Base-by-base conservation (phyloP, 92 coral and sea anemone species). In the Porites lobata region DNA sequence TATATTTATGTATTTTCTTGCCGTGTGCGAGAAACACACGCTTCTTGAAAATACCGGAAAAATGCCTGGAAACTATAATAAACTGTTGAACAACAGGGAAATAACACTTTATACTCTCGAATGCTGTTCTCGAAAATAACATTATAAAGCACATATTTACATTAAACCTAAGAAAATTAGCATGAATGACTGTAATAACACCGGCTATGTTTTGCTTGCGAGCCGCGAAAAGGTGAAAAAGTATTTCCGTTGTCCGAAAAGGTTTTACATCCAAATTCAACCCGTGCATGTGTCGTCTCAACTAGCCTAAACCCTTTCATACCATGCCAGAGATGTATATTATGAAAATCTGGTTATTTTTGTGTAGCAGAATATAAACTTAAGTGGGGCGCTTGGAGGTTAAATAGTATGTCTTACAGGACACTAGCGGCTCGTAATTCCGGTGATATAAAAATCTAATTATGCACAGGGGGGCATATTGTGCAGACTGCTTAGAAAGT, bases 141-240 rank as follows among this genome's bases (percentile, higher is more conserved):
- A 43, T 43, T 47, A 63, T n/a, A 58, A 63, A 72, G 64, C 47
- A 83, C 38, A 54, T 82, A 73, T 73, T 84, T 73, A 75, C 79
- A 73, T 19, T 65, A 69, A 63, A 79, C 26, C 47, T 26, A 56
- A 56, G 86, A 59, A 71, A 82, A 26, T 26, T 15, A 26, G 77
- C 3, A 7, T 57, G 24, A 67, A 32, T 58, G 18, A 69, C 67
- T 18, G 11, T 57, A 19, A 70, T 6, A 29, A 58, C 69, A 82
- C 24, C 32, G 32, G 43, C 0, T n/a, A 20, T 82, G 69, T 70
- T 80, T 82, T 18, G 32, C 18, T 6, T 81, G 6, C 10, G 26
- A 54, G 63, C 56, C 26, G 17, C 53, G 29, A 81, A 81, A 56
- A 9, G 61, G 61, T 9, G 32, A 53, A 38, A 15, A 54, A 18